Evolutionary conservation across 2,113 vertebrate species (phyloP).

Genomic region (Cavia aperea): DNA sequence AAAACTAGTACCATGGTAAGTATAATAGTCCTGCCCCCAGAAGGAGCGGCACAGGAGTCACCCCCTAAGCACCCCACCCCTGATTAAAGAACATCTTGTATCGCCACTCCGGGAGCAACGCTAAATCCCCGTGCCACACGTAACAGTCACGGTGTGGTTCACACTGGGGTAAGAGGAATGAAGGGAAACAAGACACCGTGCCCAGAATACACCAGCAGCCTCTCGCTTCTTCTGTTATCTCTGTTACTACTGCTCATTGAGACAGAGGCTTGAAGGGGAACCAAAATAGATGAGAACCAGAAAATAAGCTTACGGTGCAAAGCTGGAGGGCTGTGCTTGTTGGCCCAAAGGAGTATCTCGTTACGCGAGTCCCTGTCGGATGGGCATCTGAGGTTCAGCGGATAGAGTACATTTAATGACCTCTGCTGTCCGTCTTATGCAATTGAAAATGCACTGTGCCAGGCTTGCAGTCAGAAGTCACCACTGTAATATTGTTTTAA

Average conservation of each 20-base stretch:
- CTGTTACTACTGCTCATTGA: not conserved
- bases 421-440: not conserved
- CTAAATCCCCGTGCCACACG: not conserved
- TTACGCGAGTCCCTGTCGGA: not conserved
- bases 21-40: not conserved
- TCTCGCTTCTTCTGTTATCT: not conserved
- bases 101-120: not conserved
- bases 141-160: not conserved
- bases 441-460: not conserved
- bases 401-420: not conserved
- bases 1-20: not conserved
- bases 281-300: not conserved
- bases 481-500: not conserved
- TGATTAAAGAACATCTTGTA: not conserved
- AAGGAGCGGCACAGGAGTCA: not conserved
- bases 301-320: not conserved
- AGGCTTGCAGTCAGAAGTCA: not conserved
- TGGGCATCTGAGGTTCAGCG: not conserved
- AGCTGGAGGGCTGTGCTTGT: not conserved
- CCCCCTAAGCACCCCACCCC: not conserved
- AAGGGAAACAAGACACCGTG: not conserved
- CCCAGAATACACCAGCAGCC: not conserved
- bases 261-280: not conserved
- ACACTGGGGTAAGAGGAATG: not conserved
- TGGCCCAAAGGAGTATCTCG: not conserved